Evolutionary conservation across 30 jellyfish, hydroid and myxozoan species (phyloP), one percentile per base, ranked within the genome.

Genomic region (Hydra vulgaris): DNA sequence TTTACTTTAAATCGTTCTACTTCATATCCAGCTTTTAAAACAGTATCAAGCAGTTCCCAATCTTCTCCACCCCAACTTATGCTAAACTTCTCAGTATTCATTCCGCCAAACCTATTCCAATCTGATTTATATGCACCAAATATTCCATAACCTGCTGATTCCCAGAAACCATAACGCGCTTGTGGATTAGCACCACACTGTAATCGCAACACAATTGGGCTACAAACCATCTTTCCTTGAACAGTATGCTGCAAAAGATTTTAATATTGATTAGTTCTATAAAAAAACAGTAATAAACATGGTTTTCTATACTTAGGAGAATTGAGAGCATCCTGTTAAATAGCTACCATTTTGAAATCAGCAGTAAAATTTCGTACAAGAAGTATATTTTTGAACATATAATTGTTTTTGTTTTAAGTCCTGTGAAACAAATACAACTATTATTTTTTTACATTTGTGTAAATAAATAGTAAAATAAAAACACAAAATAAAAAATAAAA

Each of bases 41-140:
- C 95, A 40, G 89, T 84, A 23, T 90, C 95, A 5, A 90, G 74
- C 90, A 90, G 87, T 52, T 90, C 97, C 97, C 97, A 90, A 74
- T 90, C 97, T 80, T 90, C 97, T 26, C 94, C 97, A 25, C 97
- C 97, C 97, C 97, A 90, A 52, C 77, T 90, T 22, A 85, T 83
- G 61, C 81, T 82, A 76, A 81, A 86, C 53, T 84, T 82, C 21
- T 74, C 87, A 52, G 77, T 78, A 74, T 83, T 86, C 97, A 85
- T 85, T 24, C 97, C 97, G 23, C 95, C 97, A 56, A 90, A 79
- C 26, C 22, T 20, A 54, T 85, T 88, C 97, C 97, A 90, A 70
- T 90, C 97, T 15, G 95, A 86, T 78, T 90, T 90, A 83, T 85
- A 90, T 15, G 87, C 74, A 18, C 96, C 95, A 71, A 90, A 90